Conservation (phyloP, 1,140 invertebrate genomes). For the Listronotus bonariensis region DNA sequence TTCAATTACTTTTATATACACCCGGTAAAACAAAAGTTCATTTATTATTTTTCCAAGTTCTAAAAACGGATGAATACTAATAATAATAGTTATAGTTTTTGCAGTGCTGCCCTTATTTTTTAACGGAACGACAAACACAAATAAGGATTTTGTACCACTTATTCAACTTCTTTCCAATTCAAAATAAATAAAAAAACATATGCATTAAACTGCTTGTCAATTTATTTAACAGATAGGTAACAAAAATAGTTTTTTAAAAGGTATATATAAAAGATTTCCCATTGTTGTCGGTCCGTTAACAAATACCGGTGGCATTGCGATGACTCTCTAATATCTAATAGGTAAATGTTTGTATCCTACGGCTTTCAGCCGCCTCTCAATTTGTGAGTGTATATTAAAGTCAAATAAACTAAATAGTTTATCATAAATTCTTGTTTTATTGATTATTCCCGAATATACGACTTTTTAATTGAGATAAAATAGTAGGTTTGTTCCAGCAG, state of each 20-base stretch:
- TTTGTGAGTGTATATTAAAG: slow-evolving; percentile 59
- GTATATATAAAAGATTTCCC: no score
- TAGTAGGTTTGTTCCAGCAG: no score
- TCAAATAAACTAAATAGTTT: slow-evolving; percentile 60
- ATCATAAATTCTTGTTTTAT: slow-evolving; percentile 53
- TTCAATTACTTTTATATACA: no score
- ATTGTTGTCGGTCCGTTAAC: slow-evolving; percentile 1
- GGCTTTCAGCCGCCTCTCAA: slow-evolving; percentile 56
- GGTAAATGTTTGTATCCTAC: slow-evolving; percentile 60
- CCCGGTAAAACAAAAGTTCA: neutral
- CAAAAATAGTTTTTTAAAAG: no score
- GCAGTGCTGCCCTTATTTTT: neutral
- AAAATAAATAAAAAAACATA: neutral
- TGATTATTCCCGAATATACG: slow-evolving; percentile 13
- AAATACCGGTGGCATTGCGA: slow-evolving; percentile 10
- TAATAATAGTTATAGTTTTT: slow-evolving; percentile 55
- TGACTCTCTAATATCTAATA: slow-evolving; percentile 43
- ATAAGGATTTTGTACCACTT: no score
- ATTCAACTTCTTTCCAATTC: neutral
- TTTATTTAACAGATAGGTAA: neutral
- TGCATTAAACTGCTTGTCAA: neutral
- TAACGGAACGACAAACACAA: no score
- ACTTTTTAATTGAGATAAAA: neutral
- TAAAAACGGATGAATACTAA: slow-evolving; percentile 56
- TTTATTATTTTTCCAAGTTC: neutral